Conservation (phyloP, 2,113 vertebrate genomes). For the Saimiri boliviensis region DNA sequence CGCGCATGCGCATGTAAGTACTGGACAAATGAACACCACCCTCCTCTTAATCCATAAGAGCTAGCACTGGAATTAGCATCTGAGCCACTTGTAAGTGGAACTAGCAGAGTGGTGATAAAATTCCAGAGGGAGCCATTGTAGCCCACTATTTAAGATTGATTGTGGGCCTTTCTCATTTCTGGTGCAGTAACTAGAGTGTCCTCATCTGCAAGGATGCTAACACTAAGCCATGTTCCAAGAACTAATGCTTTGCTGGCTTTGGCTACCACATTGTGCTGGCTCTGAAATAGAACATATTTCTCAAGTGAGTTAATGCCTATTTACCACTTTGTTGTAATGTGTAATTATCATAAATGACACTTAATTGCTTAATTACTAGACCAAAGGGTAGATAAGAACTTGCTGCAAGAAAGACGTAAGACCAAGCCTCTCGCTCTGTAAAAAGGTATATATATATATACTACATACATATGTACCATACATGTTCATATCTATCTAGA, state of each 20-base stretch:
- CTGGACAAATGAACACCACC: not conserved
- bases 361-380: conserved; percentile 77
- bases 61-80: not conserved
- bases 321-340: conserved; percentile 64
- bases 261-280: not conserved
- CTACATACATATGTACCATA: not conserved
- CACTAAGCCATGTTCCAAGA: not conserved
- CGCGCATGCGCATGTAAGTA: not conserved
- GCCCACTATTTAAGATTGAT: not conserved
- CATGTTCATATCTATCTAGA: not conserved
- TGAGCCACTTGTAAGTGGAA: not conserved
- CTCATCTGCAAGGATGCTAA: not conserved
- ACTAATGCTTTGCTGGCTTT: not conserved
- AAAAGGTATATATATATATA: not conserved
- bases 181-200: not conserved
- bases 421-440: not conserved
- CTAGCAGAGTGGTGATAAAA: not conserved
- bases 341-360: conserved; percentile 74
- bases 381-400: conserved; percentile 67
- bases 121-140: not conserved
- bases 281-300: conserved; percentile 69
- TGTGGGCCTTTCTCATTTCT: not conserved
- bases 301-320: conserved; percentile 69
- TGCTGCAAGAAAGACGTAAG: conserved; percentile 55
- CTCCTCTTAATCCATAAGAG: not conserved